phyloP scores from a whole-genome alignment of 1,140 invertebrate species.

The Nasonia vitripennis region DNA sequence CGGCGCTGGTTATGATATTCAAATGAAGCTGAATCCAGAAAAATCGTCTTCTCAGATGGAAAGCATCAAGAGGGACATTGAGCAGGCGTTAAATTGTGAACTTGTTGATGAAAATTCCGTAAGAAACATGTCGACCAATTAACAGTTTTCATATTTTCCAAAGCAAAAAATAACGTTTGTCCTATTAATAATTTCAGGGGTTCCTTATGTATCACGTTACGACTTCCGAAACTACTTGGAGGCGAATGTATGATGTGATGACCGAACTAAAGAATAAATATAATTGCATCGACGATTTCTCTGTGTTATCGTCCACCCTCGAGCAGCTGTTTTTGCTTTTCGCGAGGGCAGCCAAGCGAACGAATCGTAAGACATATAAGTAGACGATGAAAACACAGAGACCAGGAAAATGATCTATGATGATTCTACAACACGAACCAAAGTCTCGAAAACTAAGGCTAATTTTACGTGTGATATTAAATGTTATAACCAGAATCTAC shows the following conservation, averaged over 20 bases:
- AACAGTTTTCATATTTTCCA: not conserved
- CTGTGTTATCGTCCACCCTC: constrained; percentile 70
- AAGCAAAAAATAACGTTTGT: not conserved
- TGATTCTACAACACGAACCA: constrained; percentile 36
- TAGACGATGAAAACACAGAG: not conserved
- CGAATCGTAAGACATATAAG: constrained; percentile 35
- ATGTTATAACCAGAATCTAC: constrained; percentile 38
- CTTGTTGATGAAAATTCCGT: constrained; percentile 70
- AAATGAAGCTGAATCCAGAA: constrained; percentile 67
- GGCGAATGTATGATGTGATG: constrained; percentile 70
- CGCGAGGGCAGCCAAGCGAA: constrained; percentile 61
- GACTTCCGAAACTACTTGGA: constrained; percentile 67
- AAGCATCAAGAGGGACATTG: constrained; percentile 65
- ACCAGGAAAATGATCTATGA: not conserved
- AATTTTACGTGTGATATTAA: constrained; percentile 50
- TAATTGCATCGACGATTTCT: constrained; percentile 70
- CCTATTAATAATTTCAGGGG: constrained; percentile 58
- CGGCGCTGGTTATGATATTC: constrained; percentile 76
- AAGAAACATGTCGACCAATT: constrained; percentile 3
- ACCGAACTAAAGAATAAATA: constrained; percentile 66
- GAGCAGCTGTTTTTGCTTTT: constrained; percentile 73
- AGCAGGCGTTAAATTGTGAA: constrained; percentile 64
- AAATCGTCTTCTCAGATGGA: constrained; percentile 56
- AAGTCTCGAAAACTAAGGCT: constrained; percentile 32
- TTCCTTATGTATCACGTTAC: constrained; percentile 70